phyloP scores from a whole-genome alignment of 2,888 invertebrate genomes.

The Lissocephala sabroskyi region DNA sequence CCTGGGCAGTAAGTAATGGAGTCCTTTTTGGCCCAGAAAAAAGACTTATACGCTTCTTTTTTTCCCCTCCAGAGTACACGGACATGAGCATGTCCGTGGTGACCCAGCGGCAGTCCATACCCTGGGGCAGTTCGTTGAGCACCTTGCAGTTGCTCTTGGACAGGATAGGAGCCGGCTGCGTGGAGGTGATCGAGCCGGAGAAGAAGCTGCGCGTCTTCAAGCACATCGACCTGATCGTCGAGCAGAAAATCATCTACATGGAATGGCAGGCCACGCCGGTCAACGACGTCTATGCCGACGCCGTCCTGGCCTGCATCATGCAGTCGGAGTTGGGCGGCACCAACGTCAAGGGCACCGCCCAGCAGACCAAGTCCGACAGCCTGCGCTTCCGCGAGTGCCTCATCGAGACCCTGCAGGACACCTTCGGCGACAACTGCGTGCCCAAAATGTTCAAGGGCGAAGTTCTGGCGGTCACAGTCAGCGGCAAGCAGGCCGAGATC shows the following conservation, averaged over 20 bases:
- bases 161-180: constrained; percentile 80
- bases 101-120: constrained; percentile 91
- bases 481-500: constrained; percentile 88
- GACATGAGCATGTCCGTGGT: constrained; percentile 95
- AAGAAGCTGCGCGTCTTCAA: constrained; percentile 86
- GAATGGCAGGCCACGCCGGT: constrained; percentile 97
- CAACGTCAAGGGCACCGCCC: constrained; percentile 76
- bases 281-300: constrained; percentile 98
- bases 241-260: constrained; percentile 86
- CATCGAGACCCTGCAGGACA: constrained; percentile 78
- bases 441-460: constrained; percentile 96
- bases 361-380: constrained; percentile 84
- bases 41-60: not conserved
- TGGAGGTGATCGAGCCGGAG: constrained; percentile 81
- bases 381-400: constrained; percentile 88
- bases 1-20: constrained; percentile 79
- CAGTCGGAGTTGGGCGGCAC: constrained; percentile 83
- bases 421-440: constrained; percentile 95
- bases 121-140: constrained; percentile 79
- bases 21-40: too few relatives aligned
- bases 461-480: constrained; percentile 86
- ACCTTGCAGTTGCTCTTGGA: constrained; percentile 83
- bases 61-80: constrained; percentile 80
- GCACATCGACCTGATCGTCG: constrained; percentile 85
- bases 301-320: constrained; percentile 89